Base-by-base conservation (phyloP, 1,140 invertebrate species). In the Lysiphlebus fabarum region DNA sequence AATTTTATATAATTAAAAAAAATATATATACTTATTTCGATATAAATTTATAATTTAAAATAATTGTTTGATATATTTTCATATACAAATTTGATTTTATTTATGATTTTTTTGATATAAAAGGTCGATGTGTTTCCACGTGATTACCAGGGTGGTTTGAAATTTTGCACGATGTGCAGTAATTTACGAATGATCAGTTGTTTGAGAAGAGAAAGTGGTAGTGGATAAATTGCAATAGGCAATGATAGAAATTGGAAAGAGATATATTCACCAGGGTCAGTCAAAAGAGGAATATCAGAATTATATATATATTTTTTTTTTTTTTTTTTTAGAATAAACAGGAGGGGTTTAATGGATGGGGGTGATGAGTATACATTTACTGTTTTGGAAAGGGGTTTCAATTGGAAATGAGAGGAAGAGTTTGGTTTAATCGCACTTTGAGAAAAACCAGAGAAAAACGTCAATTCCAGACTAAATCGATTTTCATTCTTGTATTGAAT, bases 391-490 rank as follows among this genome's bases (percentile, higher is more conserved):
- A 26, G 17, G 17, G 17, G 17, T 1, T 26, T 26, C 17, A 26
- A 26, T 26, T 26, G 17, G 17, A 26, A 26, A 26, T 26, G 17
- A 7, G 49, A 38, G 12, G 10, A 34, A 51, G 5, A 12, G 34
- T 26, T 26, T 17, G 36, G 47, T 49, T 10, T n/a, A 37, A 51
- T 51, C 49, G 36, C 49, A 38, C 48, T 49, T 33, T 49, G 26
- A n/a, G 5, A 51, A 51, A 51, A 38, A 33, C 49, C 36, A 36
- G 49, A 34, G 36, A 51, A 51, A 51, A 51, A 51, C 49, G 49
- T 51, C 49, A 51, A 51, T 51, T 51, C 36, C 49, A 51, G 49
- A 51, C 49, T 51, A 51, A 51, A 51, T 51, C 49, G 49, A 51
- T 51, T 51, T 38, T 33, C 34, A 12, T 12, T 36, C 38, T 51